Percentiles rank a stretch among this genome's conserved stretches.
Evolutionary conservation across 1,140 invertebrate genomes (phyloP).

Genomic region (Conus ventricosus): DNA sequence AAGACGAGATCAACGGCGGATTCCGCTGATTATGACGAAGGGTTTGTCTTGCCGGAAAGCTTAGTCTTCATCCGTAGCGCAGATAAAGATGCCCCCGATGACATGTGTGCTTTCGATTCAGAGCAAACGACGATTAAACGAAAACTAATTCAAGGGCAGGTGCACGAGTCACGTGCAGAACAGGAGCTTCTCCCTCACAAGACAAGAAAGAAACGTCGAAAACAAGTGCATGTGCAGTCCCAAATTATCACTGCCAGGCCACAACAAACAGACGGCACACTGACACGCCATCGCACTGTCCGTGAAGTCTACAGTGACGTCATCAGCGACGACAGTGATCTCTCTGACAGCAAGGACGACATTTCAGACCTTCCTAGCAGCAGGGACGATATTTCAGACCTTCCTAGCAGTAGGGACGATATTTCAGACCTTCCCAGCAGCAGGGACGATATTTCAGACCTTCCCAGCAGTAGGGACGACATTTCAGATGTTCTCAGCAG

Average conservation of each 20-base stretch:
- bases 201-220: neutral
- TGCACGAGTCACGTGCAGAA: neutral
- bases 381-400: neutral
- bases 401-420: neutral
- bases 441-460: neutral
- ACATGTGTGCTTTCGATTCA: no score
- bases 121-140: neutral
- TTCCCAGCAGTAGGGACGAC: conserved; percentile 12
- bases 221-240: neutral
- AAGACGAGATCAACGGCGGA: conserved; percentile 33
- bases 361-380: neutral
- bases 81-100: neutral
- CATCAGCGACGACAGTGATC: neutral
- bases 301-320: conserved; percentile 39
- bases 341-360: neutral
- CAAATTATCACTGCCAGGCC: neutral
- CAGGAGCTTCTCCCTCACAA: neutral
- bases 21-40: conserved; percentile 27
- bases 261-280: conserved; percentile 33
- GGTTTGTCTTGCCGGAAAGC: conserved; percentile 22
- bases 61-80: conserved; percentile 28
- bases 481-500: neutral
- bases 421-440: neutral
- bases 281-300: conserved; percentile 35
- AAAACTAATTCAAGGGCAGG: neutral